A percentile compares a stretch with the other conserved stretches of the same genome.
These are phyloP conservation scores for Pseudolaguvia tuberculata DNA, from an alignment of 2,113 vertebrate species.

Conservation along the genomic window DNA sequence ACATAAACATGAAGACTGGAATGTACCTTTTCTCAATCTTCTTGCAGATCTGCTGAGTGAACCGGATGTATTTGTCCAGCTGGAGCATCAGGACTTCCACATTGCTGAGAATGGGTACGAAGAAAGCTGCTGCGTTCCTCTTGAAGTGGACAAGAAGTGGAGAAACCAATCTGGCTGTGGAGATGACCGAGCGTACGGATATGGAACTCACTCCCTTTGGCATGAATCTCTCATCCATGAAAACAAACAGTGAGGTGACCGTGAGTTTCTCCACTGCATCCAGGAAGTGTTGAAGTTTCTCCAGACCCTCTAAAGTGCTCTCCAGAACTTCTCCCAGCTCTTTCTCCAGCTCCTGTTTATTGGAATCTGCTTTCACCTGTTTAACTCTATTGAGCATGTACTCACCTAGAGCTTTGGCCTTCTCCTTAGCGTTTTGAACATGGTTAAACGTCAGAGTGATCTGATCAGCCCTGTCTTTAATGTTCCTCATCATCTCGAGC, in stretches of 20 bases:
- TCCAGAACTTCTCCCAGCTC: slow-evolving; percentile 54
- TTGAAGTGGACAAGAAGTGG: slow-evolving; percentile 62
- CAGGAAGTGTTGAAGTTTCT: slow-evolving; percentile 58
- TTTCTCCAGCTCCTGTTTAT: slow-evolving; percentile 48
- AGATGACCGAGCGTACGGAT: slow-evolving; percentile 47
- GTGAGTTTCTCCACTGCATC: slow-evolving; percentile 66
- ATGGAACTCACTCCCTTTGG: slow-evolving; percentile 35
- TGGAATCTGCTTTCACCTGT: slow-evolving; percentile 33
- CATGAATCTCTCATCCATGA: slow-evolving; percentile 48
- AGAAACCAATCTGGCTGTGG: slow-evolving; percentile 42
- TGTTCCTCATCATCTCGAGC: slow-evolving; percentile 47
- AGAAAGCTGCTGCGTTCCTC: slow-evolving; percentile 54
- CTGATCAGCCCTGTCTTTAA: slow-evolving; percentile 40
- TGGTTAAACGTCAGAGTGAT: slow-evolving; percentile 34
- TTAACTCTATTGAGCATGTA: slow-evolving; percentile 5
- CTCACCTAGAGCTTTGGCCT: slow-evolving; percentile 19
- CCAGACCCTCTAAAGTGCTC: slow-evolving; percentile 54
- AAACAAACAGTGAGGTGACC: slow-evolving; percentile 62
- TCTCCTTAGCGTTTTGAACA: slow-evolving; percentile 10
- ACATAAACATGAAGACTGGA: neutral
- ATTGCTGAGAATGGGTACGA: slow-evolving; percentile 57
- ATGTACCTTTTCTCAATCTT: slow-evolving; percentile 36
- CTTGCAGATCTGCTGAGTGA: slow-evolving; percentile 51
- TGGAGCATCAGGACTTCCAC: slow-evolving; percentile 56
- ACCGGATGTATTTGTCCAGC: slow-evolving; percentile 60